These are phyloP conservation scores for Ondatra zibethicus DNA, from an alignment of 2,113 vertebrate genomes.

Conservation along the genomic window DNA sequence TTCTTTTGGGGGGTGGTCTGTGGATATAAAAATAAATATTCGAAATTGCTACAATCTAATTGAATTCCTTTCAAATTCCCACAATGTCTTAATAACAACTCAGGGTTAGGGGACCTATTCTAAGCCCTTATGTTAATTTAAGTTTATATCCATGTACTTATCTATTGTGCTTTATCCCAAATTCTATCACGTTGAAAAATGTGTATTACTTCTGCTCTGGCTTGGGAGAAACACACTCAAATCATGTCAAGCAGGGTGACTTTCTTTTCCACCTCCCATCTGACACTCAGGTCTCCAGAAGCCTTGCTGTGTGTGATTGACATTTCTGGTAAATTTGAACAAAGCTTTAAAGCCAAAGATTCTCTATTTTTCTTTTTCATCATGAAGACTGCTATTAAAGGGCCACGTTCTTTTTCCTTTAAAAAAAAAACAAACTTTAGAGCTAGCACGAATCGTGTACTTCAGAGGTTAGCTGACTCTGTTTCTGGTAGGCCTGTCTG, in stretches of 20 bases:
- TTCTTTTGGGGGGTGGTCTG: neutral
- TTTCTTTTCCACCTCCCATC: conserved; percentile 25
- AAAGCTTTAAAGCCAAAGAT: neutral
- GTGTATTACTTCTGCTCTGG: neutral
- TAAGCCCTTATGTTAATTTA: conserved; percentile 56
- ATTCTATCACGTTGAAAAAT: conserved; percentile 35
- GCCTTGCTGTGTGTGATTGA: neutral
- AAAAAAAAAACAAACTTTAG: neutral
- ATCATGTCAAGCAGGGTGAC: neutral
- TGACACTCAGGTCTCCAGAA: neutral
- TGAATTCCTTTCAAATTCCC: conserved; percentile 70
- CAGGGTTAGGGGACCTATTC: conserved; percentile 67
- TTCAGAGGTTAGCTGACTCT: conserved; percentile 44
- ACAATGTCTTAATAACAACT: conserved; percentile 54
- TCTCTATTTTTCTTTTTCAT: neutral
- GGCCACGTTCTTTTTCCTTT: neutral
- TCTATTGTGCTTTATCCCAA: neutral
- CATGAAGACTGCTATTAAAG: neutral
- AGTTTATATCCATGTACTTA: neutral
- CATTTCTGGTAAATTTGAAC: neutral
- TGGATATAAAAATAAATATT: conserved; percentile 65
- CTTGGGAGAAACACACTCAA: conserved; percentile 19
- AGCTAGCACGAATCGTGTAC: neutral
- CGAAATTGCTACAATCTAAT: conserved; percentile 44
- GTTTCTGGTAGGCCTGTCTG: conserved; percentile 67